Evolutionary conservation across 92 coral and sea anemone genomes (phyloP), one percentile per base, ranked within the genome.

Genomic region (Epizoanthus stellaris): DNA sequence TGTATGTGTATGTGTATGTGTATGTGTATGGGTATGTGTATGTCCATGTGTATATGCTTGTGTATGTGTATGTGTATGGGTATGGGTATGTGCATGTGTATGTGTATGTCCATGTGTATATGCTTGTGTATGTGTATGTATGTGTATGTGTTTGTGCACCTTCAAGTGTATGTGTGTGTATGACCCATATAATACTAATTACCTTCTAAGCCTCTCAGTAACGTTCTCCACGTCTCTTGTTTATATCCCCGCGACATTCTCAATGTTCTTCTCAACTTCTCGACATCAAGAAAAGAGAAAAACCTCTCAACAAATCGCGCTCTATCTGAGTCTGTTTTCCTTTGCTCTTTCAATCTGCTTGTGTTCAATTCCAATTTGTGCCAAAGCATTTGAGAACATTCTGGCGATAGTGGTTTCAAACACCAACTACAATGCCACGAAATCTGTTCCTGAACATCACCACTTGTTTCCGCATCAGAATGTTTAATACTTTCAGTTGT

Each of bases 231-330:
- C 38, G 67, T 67, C 4, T 64, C 25, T 15, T 42, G 83, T 45
- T 79, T 79, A 13, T 52, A 5, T 20, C 83, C 83, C 15, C 58
- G 38, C 52, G 49, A 45, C 67, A 79, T 21, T 43, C 43, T 36
- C 72, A 79, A 13, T 20, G 83, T 63, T 79, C 57, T 63, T 62
- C 83, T 67, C 57, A 79, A 47, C 67, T 63, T 79, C 61, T 43
- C 47, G 21, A 79, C 0, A 23, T 79, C 72, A 79, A 79, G 72
- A 17, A 79, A 63, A 34, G 71, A 61, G 49, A 79, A 79, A 79
- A 42, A 79, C 7, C 83, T 70, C 67, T 79, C 13, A 42, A 79
- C 58, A 64, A 79, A 79, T 23, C 12, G 60, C 14, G 83, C 83
- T 79, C 83, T 61, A 62, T 79, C 83, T n/a, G 39, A 19, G 43